Conservation (phyloP, 2,888 invertebrate species). For the Luperina nickerlii region DNA sequence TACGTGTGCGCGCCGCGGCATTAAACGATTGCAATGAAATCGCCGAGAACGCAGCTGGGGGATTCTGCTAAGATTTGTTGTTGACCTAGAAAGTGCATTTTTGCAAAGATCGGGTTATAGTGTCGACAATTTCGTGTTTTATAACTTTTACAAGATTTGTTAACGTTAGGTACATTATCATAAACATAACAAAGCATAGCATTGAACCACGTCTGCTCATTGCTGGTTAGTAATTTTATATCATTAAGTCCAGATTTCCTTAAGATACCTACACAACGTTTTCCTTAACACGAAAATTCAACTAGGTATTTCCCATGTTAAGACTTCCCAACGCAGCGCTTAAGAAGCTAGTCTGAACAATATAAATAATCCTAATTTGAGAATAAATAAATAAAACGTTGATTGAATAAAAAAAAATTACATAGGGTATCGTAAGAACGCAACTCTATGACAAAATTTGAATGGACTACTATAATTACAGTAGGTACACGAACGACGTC, state of each 20-base stretch:
- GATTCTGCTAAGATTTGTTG: slow-evolving; percentile 45
- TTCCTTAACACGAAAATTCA: slow-evolving; percentile 22
- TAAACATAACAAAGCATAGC: slow-evolving; percentile 14
- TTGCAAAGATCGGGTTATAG: slow-evolving; percentile 2
- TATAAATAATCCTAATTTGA: background rate
- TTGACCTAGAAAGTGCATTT: slow-evolving; percentile 43
- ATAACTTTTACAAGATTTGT: background rate
- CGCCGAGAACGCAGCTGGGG: slow-evolving; percentile 45
- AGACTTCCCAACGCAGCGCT: background rate
- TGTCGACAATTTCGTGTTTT: background rate
- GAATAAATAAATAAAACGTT: background rate
- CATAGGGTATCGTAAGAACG: slow-evolving; percentile 22
- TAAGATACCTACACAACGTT: background rate
- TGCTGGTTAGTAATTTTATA: background rate
- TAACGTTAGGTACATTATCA: background rate
- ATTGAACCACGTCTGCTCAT: slow-evolving; percentile 8
- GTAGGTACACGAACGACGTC: slow-evolving; percentile 7
- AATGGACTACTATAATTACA: slow-evolving; percentile 26
- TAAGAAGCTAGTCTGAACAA: background rate
- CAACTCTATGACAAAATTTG: slow-evolving; percentile 39
- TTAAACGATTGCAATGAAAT: slow-evolving; percentile 60
- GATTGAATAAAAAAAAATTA: background rate
- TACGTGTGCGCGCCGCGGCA: slow-evolving; percentile 19
- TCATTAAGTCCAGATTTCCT: slow-evolving; percentile 12
- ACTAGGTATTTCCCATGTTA: slow-evolving; percentile 11